Evolutionary conservation across 2,113 vertebrate genomes (phyloP).

Genomic region (Mormyrus lacerda): DNA sequence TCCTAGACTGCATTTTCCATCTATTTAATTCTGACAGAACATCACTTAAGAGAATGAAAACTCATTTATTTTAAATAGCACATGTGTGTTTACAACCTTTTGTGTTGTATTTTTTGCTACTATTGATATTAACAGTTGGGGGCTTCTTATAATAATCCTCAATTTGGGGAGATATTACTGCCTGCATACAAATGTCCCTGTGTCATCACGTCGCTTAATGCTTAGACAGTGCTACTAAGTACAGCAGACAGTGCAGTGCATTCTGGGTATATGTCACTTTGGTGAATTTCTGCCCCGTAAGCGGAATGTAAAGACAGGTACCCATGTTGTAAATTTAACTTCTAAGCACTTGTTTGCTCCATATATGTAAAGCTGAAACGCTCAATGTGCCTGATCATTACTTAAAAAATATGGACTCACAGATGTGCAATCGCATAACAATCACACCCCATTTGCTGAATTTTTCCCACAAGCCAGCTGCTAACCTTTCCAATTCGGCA

Average conservation of each 20-base stretch:
- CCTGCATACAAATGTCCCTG: not conserved
- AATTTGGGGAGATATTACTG: not conserved
- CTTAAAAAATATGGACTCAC: not conserved
- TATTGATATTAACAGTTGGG: not conserved
- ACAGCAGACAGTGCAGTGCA: not conserved
- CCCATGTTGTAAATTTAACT: not conserved
- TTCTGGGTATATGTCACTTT: not conserved
- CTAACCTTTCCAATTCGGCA: not conserved
- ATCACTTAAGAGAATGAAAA: not conserved
- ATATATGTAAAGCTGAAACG: not conserved
- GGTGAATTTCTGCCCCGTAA: not conserved
- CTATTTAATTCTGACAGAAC: not conserved
- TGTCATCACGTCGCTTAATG: not conserved
- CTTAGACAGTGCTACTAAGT: not conserved
- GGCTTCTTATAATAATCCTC: not conserved
- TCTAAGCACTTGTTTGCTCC: not conserved
- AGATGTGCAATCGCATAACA: not conserved
- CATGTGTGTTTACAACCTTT: not conserved
- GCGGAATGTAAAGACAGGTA: not conserved
- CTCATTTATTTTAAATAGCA: slow-evolving; percentile 1
- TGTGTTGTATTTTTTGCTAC: not conserved
- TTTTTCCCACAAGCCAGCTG: not conserved
- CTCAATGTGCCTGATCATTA: not conserved
- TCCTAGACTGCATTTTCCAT: not conserved
- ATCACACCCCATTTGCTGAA: not conserved